phyloP scores from a whole-genome alignment of 2,888 invertebrate genomes.

The Heliconius erato region DNA sequence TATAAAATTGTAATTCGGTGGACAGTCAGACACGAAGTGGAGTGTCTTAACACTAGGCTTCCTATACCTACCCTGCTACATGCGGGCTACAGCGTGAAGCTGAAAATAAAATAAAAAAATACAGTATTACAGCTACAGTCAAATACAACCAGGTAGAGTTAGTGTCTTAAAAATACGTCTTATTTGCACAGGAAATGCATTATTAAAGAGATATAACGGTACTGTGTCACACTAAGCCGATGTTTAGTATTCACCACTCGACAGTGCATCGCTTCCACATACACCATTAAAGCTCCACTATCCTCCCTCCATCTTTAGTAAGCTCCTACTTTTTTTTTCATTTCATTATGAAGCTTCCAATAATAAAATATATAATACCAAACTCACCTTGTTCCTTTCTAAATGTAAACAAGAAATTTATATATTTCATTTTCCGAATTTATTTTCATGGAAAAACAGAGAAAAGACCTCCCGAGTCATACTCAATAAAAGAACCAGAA shows the following conservation, averaged over 20 bases:
- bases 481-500: neutral
- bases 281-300: slow-evolving; percentile 18
- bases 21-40: too few species aligned
- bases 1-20: too few species aligned
- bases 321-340: neutral
- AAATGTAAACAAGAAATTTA: neutral
- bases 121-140: neutral
- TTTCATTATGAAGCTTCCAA: neutral
- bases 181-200: neutral
- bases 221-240: slow-evolving; percentile 1
- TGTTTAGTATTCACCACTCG: slow-evolving; percentile 31
- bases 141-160: neutral
- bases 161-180: neutral
- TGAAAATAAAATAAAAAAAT: too few species aligned
- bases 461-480: neutral
- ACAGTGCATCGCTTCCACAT: slow-evolving; percentile 34
- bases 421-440: slow-evolving; percentile 8
- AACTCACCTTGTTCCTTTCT: neutral
- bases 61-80: too few species aligned
- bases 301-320: neutral
- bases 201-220: slow-evolving; percentile 9
- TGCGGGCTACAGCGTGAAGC: too few species aligned
- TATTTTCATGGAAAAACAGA: neutral
- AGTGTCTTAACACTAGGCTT: too few species aligned
- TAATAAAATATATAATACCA: neutral